Evolutionary conservation across 2,113 vertebrate species (phyloP), one percentile per base, ranked within the genome.

Genomic region (Nyctereutes procyonoides): DNA sequence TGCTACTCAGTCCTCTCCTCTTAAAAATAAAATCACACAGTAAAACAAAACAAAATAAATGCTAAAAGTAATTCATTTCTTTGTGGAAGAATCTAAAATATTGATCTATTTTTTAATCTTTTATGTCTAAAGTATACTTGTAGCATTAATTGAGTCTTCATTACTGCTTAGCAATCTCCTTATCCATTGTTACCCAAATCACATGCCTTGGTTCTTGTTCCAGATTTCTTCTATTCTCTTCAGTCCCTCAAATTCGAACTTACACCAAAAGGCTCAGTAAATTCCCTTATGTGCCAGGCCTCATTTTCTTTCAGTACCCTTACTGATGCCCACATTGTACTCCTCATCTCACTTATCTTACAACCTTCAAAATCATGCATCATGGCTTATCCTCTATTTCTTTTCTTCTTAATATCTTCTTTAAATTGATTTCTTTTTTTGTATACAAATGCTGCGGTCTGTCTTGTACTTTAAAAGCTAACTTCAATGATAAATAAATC

Each of bases 21-120:
- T 80, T 96, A 89, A 96, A 92, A 20, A 67, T 82, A 86, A 85
- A 97, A 67, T 82, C 26, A 79, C 71, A 95, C 55, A 86, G 28
- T 74, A 71, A 76, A 88, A 38, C 10, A 51, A 83, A 95, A 80
- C 12, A n/a, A 94, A 88, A 82, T 80, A 93, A 95, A 93, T 88
- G 43, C 14, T 63, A 79, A 90, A 92, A 93, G 63, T 55, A 60
- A 91, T 94, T 74, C 24, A 88, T 92, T 95, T 35, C 12, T 35
- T 90, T 88, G 19, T 79, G 5, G 26, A 95, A 85, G 9, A 90
- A 82, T 89, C 62, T 94, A 71, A 85, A 38, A 56, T 90, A 62
- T 74, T 55, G 6, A 53, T 13, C 19, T 93, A 24, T 93, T 93
- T 60, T 43, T 43, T 7, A 43, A 43, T 88, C 22, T 93, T 89